Evolutionary conservation across 1,140 invertebrate species (phyloP), one percentile per base, ranked within the genome.

Genomic region (Megalonaias nervosa): DNA sequence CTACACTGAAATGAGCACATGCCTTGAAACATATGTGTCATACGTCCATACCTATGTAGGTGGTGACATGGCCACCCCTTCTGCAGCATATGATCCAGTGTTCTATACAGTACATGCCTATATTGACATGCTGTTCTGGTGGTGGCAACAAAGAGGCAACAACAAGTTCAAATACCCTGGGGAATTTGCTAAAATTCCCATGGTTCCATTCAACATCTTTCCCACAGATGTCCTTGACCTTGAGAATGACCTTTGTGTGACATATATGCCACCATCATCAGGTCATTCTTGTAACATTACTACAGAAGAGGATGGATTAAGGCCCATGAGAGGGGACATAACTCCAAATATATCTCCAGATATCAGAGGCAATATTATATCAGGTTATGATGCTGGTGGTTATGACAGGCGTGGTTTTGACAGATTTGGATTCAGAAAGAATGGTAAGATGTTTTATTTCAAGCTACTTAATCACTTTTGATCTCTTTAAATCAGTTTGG

Each of bases 61-160:
- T 56, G 89, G 89, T 14, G 89, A 90, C 67, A 89, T 90, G 87
- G 81, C 84, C 23, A 85, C 87, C 13, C 67, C 84, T 5, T 74
- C 81, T n/a, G 82, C 82, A 4, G 81, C 87, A 0, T 88, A 89
- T 76, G 89, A 90, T 64, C 89, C 89, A 14, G 75, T 90, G 9
- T 90, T 90, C 73, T 86, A 84, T 71, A 75, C 85, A 16, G 78
- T 90, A 21, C 87, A 89, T 76, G 78, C 87, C 14, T 90, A 85
- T 67, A 77, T 88, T 60, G 89, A 90, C 76, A 86, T 85, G 83
- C 76, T 90, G 58, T 90, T 87, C 80, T 88, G 86, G 86, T 79
- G 74, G 59, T 90, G 89, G 89, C 89, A 90, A 71, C 80, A 86
- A 61, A 84, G 81, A 71, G 78, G 73, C 15, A 68, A 84, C 57